Evolutionary conservation across 1,140 invertebrate species (phyloP).

Genomic region (Pogonus chalceus): DNA sequence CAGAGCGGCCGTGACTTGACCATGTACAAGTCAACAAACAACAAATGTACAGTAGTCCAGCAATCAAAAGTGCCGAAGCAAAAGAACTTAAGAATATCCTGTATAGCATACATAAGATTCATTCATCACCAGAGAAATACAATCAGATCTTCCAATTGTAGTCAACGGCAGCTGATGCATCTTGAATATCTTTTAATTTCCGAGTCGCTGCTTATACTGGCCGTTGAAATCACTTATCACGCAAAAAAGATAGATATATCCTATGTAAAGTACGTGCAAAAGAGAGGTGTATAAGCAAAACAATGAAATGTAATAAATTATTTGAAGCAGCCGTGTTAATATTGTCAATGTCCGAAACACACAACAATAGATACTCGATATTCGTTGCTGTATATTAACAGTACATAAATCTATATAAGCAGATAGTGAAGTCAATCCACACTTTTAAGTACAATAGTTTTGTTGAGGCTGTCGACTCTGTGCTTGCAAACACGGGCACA

Average conservation of each 20-base stretch:
- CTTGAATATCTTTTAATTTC: background rate
- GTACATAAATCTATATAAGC: constrained; percentile 27
- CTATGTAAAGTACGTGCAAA: background rate
- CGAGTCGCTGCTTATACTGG: background rate
- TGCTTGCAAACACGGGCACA: constrained; percentile 23
- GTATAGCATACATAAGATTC: background rate
- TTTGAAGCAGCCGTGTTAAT: constrained; percentile 24
- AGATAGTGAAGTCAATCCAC: constrained; percentile 23
- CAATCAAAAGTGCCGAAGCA: no score
- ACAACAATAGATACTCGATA: constrained; percentile 26
- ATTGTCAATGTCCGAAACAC: constrained; percentile 28
- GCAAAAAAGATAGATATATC: background rate
- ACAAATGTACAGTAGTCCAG: no score
- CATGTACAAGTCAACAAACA: background rate
- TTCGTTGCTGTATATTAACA: constrained; percentile 26
- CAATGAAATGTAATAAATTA: no score
- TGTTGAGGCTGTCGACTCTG: background rate
- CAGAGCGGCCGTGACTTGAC: background rate
- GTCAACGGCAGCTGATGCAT: background rate
- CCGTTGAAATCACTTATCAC: background rate
- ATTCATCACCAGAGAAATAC: background rate
- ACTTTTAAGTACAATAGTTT: constrained; percentile 12
- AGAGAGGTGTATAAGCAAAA: no score
- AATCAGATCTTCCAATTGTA: background rate
- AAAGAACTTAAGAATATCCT: no score